Evolutionary conservation across 2,888 invertebrate genomes (phyloP).

Genomic region (Saturnia pavonia): DNA sequence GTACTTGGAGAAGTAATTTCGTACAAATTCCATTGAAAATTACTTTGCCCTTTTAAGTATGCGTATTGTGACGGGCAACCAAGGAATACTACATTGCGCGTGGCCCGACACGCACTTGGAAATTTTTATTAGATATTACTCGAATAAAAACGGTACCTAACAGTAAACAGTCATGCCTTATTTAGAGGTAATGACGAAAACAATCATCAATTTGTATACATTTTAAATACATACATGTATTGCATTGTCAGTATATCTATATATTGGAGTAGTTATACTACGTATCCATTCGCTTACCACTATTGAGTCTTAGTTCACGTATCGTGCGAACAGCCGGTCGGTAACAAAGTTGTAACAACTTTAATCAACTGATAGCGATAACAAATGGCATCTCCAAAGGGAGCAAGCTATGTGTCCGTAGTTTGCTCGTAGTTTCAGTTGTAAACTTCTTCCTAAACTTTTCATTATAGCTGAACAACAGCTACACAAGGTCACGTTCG

Average conservation of each 20-base stretch:
- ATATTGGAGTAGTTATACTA: background rate
- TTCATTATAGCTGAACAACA: background rate
- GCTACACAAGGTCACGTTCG: constrained; percentile 1
- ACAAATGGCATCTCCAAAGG: constrained; percentile 20
- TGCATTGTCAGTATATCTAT: background rate
- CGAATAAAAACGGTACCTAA: too few species aligned
- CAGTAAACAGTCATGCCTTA: background rate
- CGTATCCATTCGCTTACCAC: background rate
- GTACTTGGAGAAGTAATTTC: too few species aligned
- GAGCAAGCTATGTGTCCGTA: background rate
- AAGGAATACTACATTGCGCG: too few species aligned
- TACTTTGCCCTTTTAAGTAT: too few species aligned
- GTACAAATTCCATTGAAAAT: too few species aligned
- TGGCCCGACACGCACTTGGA: too few species aligned
- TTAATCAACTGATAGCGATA: constrained; percentile 20
- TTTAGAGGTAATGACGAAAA: too few species aligned
- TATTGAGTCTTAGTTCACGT: constrained; percentile 11
- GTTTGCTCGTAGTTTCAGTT: constrained; percentile 12
- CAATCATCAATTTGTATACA: too few species aligned
- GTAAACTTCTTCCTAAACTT: constrained; percentile 14
- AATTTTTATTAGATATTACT: too few species aligned
- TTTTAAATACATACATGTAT: background rate
- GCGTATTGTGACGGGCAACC: too few species aligned
- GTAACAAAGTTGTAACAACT: constrained; percentile 19
- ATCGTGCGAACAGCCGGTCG: constrained; percentile 15